These are phyloP conservation scores for Diorhabda elongata DNA, from an alignment of 1,140 invertebrate species.

Conservation along the genomic window DNA sequence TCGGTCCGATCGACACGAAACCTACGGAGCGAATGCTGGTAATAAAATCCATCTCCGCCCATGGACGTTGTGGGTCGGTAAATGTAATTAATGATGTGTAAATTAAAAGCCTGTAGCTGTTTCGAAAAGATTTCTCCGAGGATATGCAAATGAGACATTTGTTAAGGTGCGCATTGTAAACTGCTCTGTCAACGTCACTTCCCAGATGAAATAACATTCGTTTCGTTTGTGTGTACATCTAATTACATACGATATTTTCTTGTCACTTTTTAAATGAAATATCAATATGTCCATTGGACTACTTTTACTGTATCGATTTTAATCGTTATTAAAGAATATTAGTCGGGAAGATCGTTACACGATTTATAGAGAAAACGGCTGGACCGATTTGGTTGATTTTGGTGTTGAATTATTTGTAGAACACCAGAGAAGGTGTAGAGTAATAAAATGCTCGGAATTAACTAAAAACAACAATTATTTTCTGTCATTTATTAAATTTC, in stretches of 20 bases:
- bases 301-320: not conserved
- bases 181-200: constrained; percentile 40
- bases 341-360: too few relatives aligned
- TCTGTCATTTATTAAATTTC: too few relatives aligned
- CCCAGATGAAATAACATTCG: constrained; percentile 26
- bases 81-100: constrained; percentile 43
- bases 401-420: too few relatives aligned
- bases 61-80: constrained; percentile 31
- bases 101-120: constrained; percentile 42
- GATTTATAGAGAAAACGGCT: too few relatives aligned
- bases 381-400: too few relatives aligned
- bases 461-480: too few relatives aligned
- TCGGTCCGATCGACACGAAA: not conserved
- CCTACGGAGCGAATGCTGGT: not conserved
- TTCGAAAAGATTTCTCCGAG: constrained; percentile 39
- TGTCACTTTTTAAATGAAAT: constrained; percentile 21
- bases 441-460: too few relatives aligned
- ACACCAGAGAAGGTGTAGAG: too few relatives aligned
- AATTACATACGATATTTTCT: constrained; percentile 31
- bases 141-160: constrained; percentile 43
- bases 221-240: constrained; percentile 28
- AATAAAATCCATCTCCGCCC: constrained; percentile 22
- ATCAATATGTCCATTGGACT: constrained; percentile 7
- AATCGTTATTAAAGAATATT: constrained; percentile 3
- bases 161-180: constrained; percentile 39